Conservation (phyloP, 2,113 vertebrate species). For the Azemiops feae region DNA sequence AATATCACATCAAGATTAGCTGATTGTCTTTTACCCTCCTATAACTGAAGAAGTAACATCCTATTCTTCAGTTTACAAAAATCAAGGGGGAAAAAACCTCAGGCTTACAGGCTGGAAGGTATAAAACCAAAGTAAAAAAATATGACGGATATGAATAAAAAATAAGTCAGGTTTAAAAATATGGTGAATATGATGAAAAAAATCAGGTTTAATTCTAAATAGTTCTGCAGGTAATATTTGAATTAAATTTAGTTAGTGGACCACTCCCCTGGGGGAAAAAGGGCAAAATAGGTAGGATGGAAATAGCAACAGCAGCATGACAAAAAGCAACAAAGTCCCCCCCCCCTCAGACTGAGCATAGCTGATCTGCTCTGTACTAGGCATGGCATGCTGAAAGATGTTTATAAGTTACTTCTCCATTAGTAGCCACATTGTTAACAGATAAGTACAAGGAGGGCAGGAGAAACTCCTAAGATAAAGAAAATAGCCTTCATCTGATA, state of each 20-base stretch:
- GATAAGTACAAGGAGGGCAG: too few relatives aligned
- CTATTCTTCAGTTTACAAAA: background rate
- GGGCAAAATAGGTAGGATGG: background rate
- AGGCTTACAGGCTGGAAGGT: background rate
- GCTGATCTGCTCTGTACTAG: background rate
- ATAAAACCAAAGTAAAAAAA: background rate
- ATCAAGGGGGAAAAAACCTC: background rate
- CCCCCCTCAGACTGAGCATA: background rate
- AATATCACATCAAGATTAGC: background rate
- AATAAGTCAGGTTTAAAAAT: background rate
- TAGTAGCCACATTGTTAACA: background rate
- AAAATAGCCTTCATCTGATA: slow-evolving; percentile 45
- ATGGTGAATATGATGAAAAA: background rate
- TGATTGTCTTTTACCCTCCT: background rate
- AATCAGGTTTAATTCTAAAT: background rate
- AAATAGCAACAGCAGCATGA: background rate
- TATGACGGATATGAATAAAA: background rate
- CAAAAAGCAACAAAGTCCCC: background rate
- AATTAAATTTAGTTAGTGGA: background rate
- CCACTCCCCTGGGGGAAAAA: background rate
- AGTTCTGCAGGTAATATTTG: background rate
- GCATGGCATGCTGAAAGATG: background rate
- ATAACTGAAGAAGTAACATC: background rate
- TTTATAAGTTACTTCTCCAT: background rate
- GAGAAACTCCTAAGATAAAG: background rate